Evolutionary conservation across 30 jellyfish, hydroid and myxozoan species (phyloP), one percentile per base, ranked within the genome.

Genomic region (Rhopilema esculentum): DNA sequence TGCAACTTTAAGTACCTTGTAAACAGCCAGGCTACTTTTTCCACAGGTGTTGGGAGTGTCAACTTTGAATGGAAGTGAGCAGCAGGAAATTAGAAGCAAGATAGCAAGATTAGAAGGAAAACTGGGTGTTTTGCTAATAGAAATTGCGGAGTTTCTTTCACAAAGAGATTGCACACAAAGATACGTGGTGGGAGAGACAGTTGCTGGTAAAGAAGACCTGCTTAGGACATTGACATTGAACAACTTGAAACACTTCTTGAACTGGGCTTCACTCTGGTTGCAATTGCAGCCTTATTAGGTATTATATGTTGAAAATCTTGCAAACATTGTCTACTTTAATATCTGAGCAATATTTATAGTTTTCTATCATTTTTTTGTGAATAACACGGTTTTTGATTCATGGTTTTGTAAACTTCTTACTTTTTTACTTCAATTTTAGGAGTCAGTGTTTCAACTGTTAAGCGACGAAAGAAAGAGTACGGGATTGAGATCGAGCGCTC

Each of bases 21-120:
- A 63, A 24, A 63, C 22, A 19, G 72, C 72, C 26, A 63, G 72
- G 79, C 51, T 69, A 16, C 79, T 69, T 22, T 69, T 69, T 69
- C 79, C 79, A 69, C 52, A 24, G 51, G 52, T 69, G 30, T 69
- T 69, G 23, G 79, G 79, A 17, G 79, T 69, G 23, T 69, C 79
- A 24, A 22, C 51, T 69, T 28, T 69, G 20, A 28, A 20, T 69
- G 20, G 79, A 69, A 24, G 52, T 28, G 52, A 24, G 79, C 49
- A 28, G 52, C 52, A 69, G 51, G 79, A 24, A 69, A 69, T 69
- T 21, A 24, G 16, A 16, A 69, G 52, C 52, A 69, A 27, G 52
- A 69, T 69, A 28, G 79, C 52, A 22, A 69, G 24, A 69, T 69
- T 69, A 21, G 79, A 69, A 69, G 79, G 52, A 22, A 69, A 29